Evolutionary conservation across 2,797 vertebrate genomes (phyloP).

Genomic region (Argya squamiceps): DNA sequence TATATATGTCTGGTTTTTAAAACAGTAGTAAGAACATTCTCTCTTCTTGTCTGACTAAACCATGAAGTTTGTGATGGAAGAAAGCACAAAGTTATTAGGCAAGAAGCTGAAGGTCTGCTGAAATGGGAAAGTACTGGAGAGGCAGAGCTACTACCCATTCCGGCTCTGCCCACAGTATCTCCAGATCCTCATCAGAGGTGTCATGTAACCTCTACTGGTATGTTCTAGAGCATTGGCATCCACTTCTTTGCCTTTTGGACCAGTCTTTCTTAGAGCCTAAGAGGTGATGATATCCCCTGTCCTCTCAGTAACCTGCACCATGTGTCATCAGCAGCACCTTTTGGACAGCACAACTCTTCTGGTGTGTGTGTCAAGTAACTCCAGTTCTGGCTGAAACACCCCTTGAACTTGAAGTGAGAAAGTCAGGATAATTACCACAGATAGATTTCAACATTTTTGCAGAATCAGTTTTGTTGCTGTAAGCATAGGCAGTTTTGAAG

Average conservation of each 20-base stretch:
- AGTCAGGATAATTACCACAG: background rate
- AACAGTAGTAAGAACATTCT: background rate
- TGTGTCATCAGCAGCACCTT: background rate
- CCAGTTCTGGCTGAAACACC: background rate
- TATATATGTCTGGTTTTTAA: background rate
- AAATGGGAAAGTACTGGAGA: background rate
- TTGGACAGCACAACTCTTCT: background rate
- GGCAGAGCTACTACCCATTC: background rate
- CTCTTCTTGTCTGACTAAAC: background rate
- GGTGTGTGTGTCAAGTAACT: accelerated
- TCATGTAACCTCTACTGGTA: background rate
- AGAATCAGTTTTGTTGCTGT: background rate
- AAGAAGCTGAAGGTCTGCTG: background rate
- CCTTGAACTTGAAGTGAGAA: background rate
- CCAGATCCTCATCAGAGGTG: background rate
- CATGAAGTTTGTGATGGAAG: background rate
- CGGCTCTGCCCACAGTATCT: background rate
- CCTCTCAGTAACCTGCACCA: background rate
- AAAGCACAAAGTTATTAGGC: background rate
- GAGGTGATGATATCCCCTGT: background rate
- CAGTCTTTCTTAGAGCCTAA: background rate
- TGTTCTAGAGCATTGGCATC: background rate
- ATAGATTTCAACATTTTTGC: too few relatives aligned
- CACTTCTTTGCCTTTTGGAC: background rate
- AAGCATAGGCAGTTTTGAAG: background rate